Evolutionary conservation across 2,797 vertebrate genomes (phyloP).

Genomic region (Gymnocypris eckloni): DNA sequence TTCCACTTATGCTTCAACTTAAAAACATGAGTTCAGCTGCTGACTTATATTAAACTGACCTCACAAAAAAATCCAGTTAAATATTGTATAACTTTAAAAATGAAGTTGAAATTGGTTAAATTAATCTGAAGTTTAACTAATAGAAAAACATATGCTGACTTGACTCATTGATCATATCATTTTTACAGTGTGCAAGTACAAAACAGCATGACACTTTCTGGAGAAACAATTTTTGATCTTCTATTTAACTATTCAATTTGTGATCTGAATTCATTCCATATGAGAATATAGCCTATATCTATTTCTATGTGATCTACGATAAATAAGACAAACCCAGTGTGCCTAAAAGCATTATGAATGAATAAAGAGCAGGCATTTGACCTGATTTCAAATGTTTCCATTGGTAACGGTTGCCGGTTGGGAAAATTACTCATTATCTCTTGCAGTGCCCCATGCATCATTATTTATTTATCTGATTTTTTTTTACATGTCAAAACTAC

Average conservation of each 20-base stretch:
- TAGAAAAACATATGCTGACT: not conserved
- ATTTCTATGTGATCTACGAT: not conserved
- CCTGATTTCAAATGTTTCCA: slow-evolving; percentile 78
- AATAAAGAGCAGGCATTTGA: slow-evolving; percentile 79
- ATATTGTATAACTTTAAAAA: not conserved
- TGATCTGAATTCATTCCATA: not conserved
- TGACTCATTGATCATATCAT: not conserved
- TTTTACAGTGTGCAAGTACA: not conserved
- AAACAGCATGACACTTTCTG: not conserved
- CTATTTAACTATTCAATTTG: not conserved
- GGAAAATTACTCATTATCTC: not conserved
- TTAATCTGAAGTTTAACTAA: not conserved
- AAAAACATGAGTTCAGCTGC: not conserved
- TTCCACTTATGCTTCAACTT: not conserved
- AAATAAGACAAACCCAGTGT: not conserved
- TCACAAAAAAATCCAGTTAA: not conserved
- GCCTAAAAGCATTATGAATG: slow-evolving; percentile 65
- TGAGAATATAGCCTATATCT: not conserved
- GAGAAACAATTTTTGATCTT: not conserved
- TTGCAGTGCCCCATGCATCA: not conserved
- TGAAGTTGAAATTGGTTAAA: too few relatives aligned
- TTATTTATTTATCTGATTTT: not conserved
- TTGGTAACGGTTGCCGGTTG: slow-evolving; percentile 62
- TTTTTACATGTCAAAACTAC: not conserved
- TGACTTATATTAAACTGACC: not conserved